Evolutionary conservation across 2,888 invertebrate genomes (phyloP).

Genomic region (Phanerotoma sp.): DNA sequence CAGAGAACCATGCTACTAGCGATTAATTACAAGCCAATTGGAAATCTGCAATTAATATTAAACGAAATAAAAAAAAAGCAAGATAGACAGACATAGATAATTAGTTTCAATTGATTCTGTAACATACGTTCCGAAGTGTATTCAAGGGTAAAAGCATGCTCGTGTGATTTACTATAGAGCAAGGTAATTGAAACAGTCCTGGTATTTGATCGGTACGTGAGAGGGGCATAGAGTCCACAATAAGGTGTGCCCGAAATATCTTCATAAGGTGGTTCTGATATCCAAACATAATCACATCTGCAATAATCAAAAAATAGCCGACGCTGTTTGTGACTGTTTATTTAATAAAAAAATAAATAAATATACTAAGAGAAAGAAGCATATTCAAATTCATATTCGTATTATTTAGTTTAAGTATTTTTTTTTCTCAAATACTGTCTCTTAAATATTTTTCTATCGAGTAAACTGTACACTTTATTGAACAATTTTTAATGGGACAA

Average conservation of each 20-base stretch:
- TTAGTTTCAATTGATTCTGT: neutral
- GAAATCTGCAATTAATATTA: neutral
- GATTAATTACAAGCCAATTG: neutral
- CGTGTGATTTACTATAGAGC: constrained; percentile 62
- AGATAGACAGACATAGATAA: neutral
- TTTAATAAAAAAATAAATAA: too few relatives aligned
- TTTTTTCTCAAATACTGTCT: too few relatives aligned
- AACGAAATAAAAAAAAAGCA: constrained; percentile 5
- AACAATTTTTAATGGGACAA: too few relatives aligned
- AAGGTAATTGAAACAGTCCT: constrained; percentile 64
- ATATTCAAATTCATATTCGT: too few relatives aligned
- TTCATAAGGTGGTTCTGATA: constrained; percentile 68
- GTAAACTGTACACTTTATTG: too few relatives aligned
- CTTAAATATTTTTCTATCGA: too few relatives aligned
- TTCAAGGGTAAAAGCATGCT: constrained; percentile 66
- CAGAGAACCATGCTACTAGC: too few relatives aligned
- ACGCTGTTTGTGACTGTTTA: too few relatives aligned
- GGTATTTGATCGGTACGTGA: constrained; percentile 64
- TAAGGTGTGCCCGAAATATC: constrained; percentile 64
- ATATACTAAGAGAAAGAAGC: too few relatives aligned
- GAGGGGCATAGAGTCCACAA: constrained; percentile 60
- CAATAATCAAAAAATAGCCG: too few relatives aligned
- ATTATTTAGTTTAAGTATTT: too few relatives aligned
- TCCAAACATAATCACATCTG: constrained; percentile 67
- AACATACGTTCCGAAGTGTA: constrained; percentile 67